phyloP scores from a whole-genome alignment of 1,140 invertebrate species.

The Limonius californicus region DNA sequence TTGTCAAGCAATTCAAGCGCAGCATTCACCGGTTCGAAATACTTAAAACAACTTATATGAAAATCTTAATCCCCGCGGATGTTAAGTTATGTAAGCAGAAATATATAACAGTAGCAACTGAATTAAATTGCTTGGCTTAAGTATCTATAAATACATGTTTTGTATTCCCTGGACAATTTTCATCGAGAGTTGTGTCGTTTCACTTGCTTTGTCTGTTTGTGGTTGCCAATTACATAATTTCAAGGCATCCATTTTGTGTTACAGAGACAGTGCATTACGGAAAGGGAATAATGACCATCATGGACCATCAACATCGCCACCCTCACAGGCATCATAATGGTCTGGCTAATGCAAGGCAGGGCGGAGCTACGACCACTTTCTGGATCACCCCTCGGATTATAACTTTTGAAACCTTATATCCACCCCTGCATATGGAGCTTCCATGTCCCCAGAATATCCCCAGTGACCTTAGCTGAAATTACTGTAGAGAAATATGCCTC shows the following conservation, averaged over 20 bases:
- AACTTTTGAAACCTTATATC: constrained; percentile 5
- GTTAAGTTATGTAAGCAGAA: no score
- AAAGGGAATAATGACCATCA: constrained; percentile 8
- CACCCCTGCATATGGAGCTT: constrained; percentile 9
- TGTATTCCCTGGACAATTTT: no score
- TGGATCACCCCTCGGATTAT: constrained; percentile 15
- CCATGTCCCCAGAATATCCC: constrained; percentile 9
- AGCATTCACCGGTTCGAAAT: no score
- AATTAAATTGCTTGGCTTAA: no score
- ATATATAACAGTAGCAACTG: no score
- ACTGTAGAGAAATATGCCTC: constrained; percentile 5
- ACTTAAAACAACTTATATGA: no score
- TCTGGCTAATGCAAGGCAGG: constrained; percentile 1
- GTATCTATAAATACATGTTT: no score
- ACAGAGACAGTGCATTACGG: not conserved
- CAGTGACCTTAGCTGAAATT: constrained; percentile 14
- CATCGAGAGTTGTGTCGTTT: no score
- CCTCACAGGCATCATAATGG: constrained; percentile 5
- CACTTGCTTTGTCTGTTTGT: no score
- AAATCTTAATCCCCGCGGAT: no score
- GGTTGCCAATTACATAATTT: no score
- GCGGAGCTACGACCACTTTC: constrained; percentile 4
- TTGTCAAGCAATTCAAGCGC: no score
- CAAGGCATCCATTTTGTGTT: not conserved
- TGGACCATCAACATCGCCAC: constrained; percentile 7